Base-by-base conservation (phyloP, 2,113 vertebrate species). In the Pleuronectes platessa region DNA sequence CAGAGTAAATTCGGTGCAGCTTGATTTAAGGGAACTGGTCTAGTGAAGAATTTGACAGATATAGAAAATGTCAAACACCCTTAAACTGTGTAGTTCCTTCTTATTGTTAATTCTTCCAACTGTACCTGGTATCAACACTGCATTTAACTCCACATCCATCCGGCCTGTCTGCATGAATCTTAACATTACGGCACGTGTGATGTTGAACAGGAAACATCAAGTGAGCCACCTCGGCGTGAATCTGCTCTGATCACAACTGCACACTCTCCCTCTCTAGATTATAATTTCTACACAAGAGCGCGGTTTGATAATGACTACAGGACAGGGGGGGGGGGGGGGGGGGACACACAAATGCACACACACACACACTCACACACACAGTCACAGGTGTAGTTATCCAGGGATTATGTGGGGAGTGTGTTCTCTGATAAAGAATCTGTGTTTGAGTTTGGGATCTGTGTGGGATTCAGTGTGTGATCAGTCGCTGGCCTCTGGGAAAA, bases 381-480 rank as follows among this genome's bases (percentile, higher is more conserved):
- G 75, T 18, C 61, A 74, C 75, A 89, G 82, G 89, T 87, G 82
- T 73, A 24, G 72, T 69, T 76, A 76, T 76, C 64, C 72, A 54
- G 51, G 89, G 91, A 91, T 93, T 91, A 91, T 61, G 84, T 47
- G 82, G 55, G 77, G 77, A 86, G 88, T 91, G 92, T 81, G 85
- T 85, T 83, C 75, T 56, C 83, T 45, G 90, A 93, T 92, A 93
- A 91, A 90, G 85, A 83, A 90, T 87, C 83, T 71, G 82, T 93
- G 86, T 93, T 93, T 93, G 90, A 77, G 69, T 89, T 91, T 89
- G 73, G 86, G 90, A 92, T 92, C 82, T 75, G 79, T 74, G 82
- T 14, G 12, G 70, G 81, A 85, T 78, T 83, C 70, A 37, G 78
- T 79, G 88, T 87, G 73, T 86, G 87, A 93, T 91, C 86, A 85